A percentile compares a stretch with the other conserved stretches of the same genome.
Evolutionary conservation across 2,797 vertebrate species (phyloP).

Genomic region (Ctenochaetus hawaiiensis): DNA sequence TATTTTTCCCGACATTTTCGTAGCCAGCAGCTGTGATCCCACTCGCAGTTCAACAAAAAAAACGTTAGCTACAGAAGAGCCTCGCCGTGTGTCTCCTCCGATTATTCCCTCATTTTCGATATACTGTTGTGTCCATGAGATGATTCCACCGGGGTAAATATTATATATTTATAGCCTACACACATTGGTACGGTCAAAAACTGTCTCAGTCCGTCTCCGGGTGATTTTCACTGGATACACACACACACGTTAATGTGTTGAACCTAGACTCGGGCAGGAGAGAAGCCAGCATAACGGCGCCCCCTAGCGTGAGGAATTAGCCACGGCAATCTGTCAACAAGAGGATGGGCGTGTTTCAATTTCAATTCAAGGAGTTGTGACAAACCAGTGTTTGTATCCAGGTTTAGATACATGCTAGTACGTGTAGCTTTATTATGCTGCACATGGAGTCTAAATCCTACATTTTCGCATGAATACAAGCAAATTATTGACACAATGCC

Average conservation of each 20-base stretch:
- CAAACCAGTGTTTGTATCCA: slow-evolving; percentile 20
- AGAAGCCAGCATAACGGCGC: slow-evolving; percentile 53
- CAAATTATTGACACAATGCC: neutral
- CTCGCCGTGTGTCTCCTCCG: slow-evolving; percentile 65
- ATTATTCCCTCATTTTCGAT: slow-evolving; percentile 82
- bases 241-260: slow-evolving; percentile 60
- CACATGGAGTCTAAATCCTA: neutral
- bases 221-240: slow-evolving; percentile 74
- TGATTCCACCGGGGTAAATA: slow-evolving; percentile 59
- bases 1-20: slow-evolving; percentile 89
- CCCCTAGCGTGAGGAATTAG: slow-evolving; percentile 78
- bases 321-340: slow-evolving; percentile 70
- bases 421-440: neutral
- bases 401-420: neutral
- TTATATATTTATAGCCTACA: slow-evolving; percentile 59
- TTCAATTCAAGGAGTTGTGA: slow-evolving; percentile 33
- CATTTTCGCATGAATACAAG: neutral
- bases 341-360: slow-evolving; percentile 74
- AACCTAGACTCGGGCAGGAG: slow-evolving; percentile 53
- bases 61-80: slow-evolving; percentile 73
- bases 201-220: slow-evolving; percentile 74
- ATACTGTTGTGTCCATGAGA: slow-evolving; percentile 64
- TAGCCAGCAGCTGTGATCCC: slow-evolving; percentile 82
- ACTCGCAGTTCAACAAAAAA: slow-evolving; percentile 78
- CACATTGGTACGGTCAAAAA: slow-evolving; percentile 78